Percentiles rank a stretch among this genome's conserved stretches.
Conservation (phyloP, 2,113 vertebrate species). For the Ivindomyrus marchei region DNA sequence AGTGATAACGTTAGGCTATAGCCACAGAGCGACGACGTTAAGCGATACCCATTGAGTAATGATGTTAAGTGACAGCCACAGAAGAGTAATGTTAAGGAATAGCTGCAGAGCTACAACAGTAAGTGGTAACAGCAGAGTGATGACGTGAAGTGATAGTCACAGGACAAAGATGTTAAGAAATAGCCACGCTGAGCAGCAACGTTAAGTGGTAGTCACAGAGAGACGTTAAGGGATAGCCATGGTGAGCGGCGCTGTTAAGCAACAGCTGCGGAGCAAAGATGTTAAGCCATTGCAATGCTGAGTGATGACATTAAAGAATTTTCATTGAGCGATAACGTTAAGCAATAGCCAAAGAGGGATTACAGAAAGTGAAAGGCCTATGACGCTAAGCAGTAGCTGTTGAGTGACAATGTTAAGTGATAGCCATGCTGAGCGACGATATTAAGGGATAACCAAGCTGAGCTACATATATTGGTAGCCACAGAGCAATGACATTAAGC, state of each 20-base stretch:
- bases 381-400: background rate
- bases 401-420: background rate
- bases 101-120: background rate
- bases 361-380: background rate
- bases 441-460: background rate
- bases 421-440: background rate
- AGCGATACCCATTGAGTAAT: background rate
- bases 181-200: background rate
- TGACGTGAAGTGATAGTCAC: background rate
- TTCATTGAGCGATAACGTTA: background rate
- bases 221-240: background rate
- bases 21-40: background rate
- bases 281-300: background rate
- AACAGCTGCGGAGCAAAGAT: background rate
- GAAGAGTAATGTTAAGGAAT: background rate
- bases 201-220: background rate
- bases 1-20: background rate
- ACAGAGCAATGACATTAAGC: background rate
- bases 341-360: background rate
- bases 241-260: background rate
- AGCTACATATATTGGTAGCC: background rate
- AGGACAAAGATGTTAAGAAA: background rate
- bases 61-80: background rate
- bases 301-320: background rate
- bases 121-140: background rate